Conservation (phyloP, 2,113 vertebrate genomes). For the Cyphomyrus discorhynchus region DNA sequence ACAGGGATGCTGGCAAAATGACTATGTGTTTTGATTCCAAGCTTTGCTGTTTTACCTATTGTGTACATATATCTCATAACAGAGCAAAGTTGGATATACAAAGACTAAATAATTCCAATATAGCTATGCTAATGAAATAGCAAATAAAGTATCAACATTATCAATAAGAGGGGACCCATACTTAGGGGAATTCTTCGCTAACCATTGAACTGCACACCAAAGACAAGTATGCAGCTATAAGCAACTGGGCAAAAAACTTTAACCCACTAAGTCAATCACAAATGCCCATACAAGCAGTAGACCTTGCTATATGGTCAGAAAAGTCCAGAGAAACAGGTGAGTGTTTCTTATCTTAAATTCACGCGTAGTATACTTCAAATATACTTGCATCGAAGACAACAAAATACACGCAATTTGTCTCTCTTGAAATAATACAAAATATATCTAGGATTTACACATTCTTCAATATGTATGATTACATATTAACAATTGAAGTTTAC, state of each 20-base stretch:
- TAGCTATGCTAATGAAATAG: not conserved
- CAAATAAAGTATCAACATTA: not conserved
- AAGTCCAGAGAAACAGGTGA: not conserved
- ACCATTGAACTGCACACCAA: not conserved
- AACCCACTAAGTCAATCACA: not conserved
- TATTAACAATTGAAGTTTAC: not conserved
- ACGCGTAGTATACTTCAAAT: not conserved
- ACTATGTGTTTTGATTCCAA: no score
- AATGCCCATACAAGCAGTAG: not conserved
- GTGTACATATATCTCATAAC: no score
- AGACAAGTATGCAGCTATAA: not conserved
- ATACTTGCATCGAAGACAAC: not conserved
- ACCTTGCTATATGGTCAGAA: not conserved
- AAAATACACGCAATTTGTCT: not conserved
- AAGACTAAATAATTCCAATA: not conserved
- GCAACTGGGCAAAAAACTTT: not conserved
- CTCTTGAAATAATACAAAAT: not conserved
- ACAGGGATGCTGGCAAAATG: no score
- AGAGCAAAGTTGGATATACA: no score
- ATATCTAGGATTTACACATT: not conserved
- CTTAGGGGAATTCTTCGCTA: not conserved
- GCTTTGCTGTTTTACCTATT: no score
- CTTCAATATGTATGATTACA: not conserved
- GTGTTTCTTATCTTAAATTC: not conserved
- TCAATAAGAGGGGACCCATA: not conserved